Evolutionary conservation across 2,113 vertebrate species (phyloP).

Genomic region (Chaetodon auriga): DNA sequence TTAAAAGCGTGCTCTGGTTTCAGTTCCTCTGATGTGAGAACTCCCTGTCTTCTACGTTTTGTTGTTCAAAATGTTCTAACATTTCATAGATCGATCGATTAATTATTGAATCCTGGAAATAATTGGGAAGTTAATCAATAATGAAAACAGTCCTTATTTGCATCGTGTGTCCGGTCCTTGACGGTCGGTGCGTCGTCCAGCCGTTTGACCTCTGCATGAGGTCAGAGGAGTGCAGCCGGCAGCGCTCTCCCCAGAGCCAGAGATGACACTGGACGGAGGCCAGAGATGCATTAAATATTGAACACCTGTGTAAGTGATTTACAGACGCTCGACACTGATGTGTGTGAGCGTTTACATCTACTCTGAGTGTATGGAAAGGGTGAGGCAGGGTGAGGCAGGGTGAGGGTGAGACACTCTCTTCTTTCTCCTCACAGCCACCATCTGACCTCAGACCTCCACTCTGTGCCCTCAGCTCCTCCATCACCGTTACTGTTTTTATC

Average conservation of each 20-base stretch:
- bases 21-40: not conserved
- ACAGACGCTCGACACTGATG: not conserved
- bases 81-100: not conserved
- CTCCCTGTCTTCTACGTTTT: not conserved
- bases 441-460: too few species aligned
- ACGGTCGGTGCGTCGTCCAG: conserved; percentile 53
- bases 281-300: conserved; percentile 68
- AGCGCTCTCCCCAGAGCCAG: conserved; percentile 38
- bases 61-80: not conserved
- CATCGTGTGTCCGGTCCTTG: conserved; percentile 42
- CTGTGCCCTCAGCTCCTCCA: too few species aligned
- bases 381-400: not conserved
- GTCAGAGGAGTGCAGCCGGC: not conserved
- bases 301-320: conserved; percentile 44
- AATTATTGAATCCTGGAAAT: not conserved
- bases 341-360: not conserved
- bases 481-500: too few species aligned
- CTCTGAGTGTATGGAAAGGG: conserved; percentile 1
- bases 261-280: conserved; percentile 64
- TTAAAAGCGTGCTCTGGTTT: not conserved
- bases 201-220: conserved; percentile 18
- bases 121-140: not conserved
- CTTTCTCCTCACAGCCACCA: too few species aligned
- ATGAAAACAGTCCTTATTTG: not conserved
- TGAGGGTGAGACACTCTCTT: too few species aligned